These are phyloP conservation scores for Cariama cristata DNA, from an alignment of 2,113 vertebrate genomes.

Conservation along the genomic window DNA sequence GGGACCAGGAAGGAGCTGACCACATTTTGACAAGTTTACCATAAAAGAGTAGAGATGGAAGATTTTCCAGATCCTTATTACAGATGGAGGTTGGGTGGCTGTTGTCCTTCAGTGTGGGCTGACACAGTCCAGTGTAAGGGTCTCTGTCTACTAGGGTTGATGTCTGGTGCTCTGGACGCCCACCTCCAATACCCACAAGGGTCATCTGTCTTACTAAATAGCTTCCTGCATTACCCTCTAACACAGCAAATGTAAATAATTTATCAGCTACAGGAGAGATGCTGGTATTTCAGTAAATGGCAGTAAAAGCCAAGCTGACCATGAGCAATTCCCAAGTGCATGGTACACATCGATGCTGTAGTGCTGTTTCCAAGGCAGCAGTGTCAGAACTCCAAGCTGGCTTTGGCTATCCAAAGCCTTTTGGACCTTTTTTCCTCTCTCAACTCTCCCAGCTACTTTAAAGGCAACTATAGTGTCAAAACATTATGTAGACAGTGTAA, in stretches of 20 bases:
- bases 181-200: neutral
- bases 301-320: neutral
- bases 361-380: neutral
- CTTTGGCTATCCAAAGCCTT: neutral
- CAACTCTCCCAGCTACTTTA: neutral
- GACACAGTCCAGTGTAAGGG: neutral
- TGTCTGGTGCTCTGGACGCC: neutral
- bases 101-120: neutral
- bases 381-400: neutral
- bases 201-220: neutral
- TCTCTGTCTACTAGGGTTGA: neutral
- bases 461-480: neutral
- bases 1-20: neutral
- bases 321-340: accelerated
- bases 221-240: neutral
- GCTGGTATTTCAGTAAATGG: neutral
- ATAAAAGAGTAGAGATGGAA: neutral
- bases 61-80: neutral
- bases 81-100: neutral
- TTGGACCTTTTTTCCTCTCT: neutral
- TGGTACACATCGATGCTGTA: neutral
- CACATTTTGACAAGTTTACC: neutral
- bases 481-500: neutral
- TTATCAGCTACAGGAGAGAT: neutral
- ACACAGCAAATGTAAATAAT: neutral